Percentiles rank a stretch among this genome's conserved stretches.
phyloP scores from a whole-genome alignment of 1,140 invertebrate genomes.

The Eufriesea mexicana region DNA sequence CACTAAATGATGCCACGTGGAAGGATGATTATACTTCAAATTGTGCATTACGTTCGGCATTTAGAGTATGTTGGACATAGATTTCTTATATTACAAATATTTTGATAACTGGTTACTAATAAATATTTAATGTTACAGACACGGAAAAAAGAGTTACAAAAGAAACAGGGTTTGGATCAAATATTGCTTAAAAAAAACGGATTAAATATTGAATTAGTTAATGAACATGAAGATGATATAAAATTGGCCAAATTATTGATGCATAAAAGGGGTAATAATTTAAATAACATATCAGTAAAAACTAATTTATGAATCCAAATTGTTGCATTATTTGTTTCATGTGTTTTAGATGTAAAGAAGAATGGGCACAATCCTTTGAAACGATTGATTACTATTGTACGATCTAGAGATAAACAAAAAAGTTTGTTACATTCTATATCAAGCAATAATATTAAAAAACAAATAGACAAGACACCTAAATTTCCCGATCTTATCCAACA shows the following conservation, averaged over 20 bases:
- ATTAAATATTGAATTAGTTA: slow-evolving; percentile 89
- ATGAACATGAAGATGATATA: slow-evolving; percentile 90
- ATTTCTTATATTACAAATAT: slow-evolving; percentile 20
- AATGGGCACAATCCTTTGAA: slow-evolving; percentile 65
- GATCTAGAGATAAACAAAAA: slow-evolving; percentile 63
- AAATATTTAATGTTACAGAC: slow-evolving; percentile 82
- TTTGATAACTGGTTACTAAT: slow-evolving; percentile 28
- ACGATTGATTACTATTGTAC: slow-evolving; percentile 71
- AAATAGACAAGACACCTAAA: slow-evolving; percentile 33
- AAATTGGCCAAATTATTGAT: slow-evolving; percentile 89
- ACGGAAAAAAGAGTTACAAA: slow-evolving; percentile 89
- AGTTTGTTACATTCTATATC: not conserved
- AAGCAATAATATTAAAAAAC: slow-evolving; percentile 12
- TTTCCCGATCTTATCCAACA: slow-evolving; percentile 17
- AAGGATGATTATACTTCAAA: slow-evolving; percentile 96
- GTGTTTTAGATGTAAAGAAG: slow-evolving; percentile 65
- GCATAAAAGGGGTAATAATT: slow-evolving; percentile 66
- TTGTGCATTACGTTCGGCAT: slow-evolving; percentile 89
- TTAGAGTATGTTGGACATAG: slow-evolving; percentile 86
- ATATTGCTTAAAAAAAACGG: slow-evolving; percentile 90
- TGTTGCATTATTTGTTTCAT: slow-evolving; percentile 25
- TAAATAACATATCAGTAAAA: not conserved
- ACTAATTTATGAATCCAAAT: not conserved
- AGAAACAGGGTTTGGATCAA: slow-evolving; percentile 86
- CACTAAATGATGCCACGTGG: slow-evolving; percentile 90